Evolutionary conservation across 1,140 invertebrate species (phyloP), one percentile per base, ranked within the genome.

Genomic region (Anadara kagoshimensis): DNA sequence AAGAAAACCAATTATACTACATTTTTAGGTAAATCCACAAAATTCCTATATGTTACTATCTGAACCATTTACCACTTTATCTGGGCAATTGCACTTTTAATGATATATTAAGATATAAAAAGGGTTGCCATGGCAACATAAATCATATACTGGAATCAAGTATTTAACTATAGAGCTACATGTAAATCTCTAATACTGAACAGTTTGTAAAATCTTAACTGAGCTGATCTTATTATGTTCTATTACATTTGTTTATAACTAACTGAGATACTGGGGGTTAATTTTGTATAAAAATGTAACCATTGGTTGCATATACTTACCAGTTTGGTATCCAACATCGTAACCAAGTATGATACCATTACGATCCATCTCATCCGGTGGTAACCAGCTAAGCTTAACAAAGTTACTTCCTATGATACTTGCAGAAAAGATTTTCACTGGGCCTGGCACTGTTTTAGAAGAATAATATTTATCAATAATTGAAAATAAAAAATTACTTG

Each of bases 261-360:
- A 36, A 36, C n/a, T n/a, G n/a, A n/a, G n/a, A n/a, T n/a, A n/a
- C n/a, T n/a, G n/a, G n/a, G n/a, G n/a, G n/a, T n/a, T n/a, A n/a
- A n/a, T n/a, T n/a, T n/a, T n/a, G n/a, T n/a, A n/a, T n/a, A n/a
- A 36, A 36, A 36, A 2, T 36, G 16, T 62, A 36, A 16, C 24
- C 14, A 43, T 18, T 43, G 18, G 43, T 47, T 49, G 8, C 5
- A 20, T 54, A 44, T 24, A 22, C 92, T 92, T 0, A 97, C 94
- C 79, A 93, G 85, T 92, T 84, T 96, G 93, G 87, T 96, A 98
- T 85, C 94, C 96, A 81, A 99, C 95, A 85, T 94, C 94, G 88
- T 99, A 99, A 12, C 97, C 97, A 1, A 93, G 95, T 0, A 99
- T 88, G 69, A 94, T 92, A 47, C 97, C 97, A 89, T 99, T 99